Conservation (phyloP, 2,113 vertebrate genomes). For the Arizona elegans region DNA sequence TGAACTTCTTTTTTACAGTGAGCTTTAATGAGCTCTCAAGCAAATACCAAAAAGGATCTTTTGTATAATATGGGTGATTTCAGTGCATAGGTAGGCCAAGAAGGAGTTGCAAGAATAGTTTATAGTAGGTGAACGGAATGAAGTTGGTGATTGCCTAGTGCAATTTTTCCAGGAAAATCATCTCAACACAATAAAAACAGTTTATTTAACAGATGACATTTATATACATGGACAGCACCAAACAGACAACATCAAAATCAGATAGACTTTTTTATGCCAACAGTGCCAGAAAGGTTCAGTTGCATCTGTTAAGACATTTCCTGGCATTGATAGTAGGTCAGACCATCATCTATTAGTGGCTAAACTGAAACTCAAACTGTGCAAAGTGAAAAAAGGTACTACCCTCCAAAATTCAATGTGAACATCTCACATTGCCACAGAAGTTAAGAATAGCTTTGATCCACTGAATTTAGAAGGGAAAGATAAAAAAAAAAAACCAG, state of each 20-base stretch:
- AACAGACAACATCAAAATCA: not conserved
- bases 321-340: not conserved
- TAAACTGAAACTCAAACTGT: not conserved
- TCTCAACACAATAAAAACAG: not conserved
- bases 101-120: not conserved
- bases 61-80: not conserved
- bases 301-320: not conserved
- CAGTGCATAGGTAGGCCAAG: not conserved
- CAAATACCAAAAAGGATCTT: not conserved
- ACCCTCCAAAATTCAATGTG: not conserved
- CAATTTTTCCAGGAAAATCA: not conserved
- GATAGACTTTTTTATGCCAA: not conserved
- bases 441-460: not conserved
- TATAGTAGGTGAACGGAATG: not conserved
- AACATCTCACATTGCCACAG: not conserved
- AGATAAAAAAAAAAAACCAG: not conserved
- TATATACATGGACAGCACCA: not conserved
- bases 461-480: too few relatives aligned
- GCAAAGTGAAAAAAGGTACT: not conserved
- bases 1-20: not conserved
- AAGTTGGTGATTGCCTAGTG: not conserved
- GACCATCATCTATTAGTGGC: not conserved
- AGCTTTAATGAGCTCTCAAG: not conserved
- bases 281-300: not conserved
- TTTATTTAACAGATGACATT: not conserved